Base-by-base conservation (phyloP, 2,113 vertebrate species). In the Electrona antarctica region DNA sequence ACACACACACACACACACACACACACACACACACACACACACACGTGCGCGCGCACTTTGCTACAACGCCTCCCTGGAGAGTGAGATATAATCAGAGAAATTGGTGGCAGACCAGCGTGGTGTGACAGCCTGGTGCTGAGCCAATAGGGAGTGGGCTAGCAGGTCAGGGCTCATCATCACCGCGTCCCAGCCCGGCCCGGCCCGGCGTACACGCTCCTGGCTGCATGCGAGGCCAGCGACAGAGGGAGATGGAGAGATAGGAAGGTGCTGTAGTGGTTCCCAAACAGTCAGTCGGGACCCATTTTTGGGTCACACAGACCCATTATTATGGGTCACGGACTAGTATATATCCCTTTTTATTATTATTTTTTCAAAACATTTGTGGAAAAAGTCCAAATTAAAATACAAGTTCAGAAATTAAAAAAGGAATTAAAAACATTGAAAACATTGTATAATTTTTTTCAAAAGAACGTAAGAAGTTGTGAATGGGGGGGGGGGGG, bases 61-160 rank as follows among this genome's bases (percentile, higher is more conserved):
- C 65, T 57, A 82, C 62, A 73, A 84, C 58, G 78, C 81, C 73
- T 91, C 89, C 88, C 91, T 80, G 73, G 91, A 92, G 90, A 88
- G 82, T 56, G 82, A 75, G 82, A 84, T 82, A 89, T 88, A 90
- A 91, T 90, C 87, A 89, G 81, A 78, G 80, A 88, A 87, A 91
- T 88, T 87, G 89, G 88, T 85, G 76, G 84, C 73, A 76, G 85
- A 80, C 71, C 68, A 15, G 71, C 69, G 51, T 71, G 79, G 79
- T 75, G 74, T 77, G 77, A 61, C 79, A 79, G 76, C 64, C 78
- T 73, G 81, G 84, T 79, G 68, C 10, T 15, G 8, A 85, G 88
- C 87, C 88, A 92, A 86, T 64, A 68, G 85, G 83, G 69, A 73
- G 59, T 65, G 72, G 65, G 74, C 78, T 69, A 62, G 55, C 77